These are phyloP conservation scores for Channa maculata DNA, from an alignment of 2,113 vertebrate genomes.

Conservation along the genomic window DNA sequence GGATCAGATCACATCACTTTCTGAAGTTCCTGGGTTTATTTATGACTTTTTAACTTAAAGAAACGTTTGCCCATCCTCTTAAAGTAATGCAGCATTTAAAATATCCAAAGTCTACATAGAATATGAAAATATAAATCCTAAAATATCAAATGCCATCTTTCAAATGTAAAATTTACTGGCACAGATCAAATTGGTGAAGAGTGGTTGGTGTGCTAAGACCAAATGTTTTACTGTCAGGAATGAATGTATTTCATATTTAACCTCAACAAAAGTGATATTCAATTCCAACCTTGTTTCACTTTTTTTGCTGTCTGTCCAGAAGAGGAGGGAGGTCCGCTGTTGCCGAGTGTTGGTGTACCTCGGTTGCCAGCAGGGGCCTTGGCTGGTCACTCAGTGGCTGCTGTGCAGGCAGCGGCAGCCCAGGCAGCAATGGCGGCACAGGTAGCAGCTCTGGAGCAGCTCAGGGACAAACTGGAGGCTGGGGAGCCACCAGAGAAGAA, in stretches of 20 bases:
- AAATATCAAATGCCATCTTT: too few relatives aligned
- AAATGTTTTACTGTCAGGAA: background rate
- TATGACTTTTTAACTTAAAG: too few relatives aligned
- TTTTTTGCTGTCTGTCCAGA: slow-evolving; percentile 75
- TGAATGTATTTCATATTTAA: background rate
- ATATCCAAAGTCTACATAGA: too few relatives aligned
- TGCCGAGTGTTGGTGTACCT: slow-evolving; percentile 76
- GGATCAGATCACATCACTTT: too few relatives aligned
- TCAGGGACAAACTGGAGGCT: slow-evolving; percentile 93
- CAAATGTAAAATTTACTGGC: too few relatives aligned
- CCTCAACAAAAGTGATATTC: background rate
- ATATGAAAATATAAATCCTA: too few relatives aligned
- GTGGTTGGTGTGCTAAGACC: too few relatives aligned
- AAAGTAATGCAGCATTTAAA: too few relatives aligned
- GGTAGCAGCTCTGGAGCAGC: slow-evolving; percentile 92
- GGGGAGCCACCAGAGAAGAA: slow-evolving; percentile 97
- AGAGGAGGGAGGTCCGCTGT: slow-evolving; percentile 87
- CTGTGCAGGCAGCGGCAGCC: slow-evolving; percentile 87
- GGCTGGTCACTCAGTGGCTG: slow-evolving; percentile 87
- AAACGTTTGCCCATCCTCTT: too few relatives aligned
- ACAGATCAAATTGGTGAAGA: too few relatives aligned
- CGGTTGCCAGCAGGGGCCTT: slow-evolving; percentile 85
- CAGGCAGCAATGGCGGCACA: slow-evolving; percentile 90
- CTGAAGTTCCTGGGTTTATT: too few relatives aligned
- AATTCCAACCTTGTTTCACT: background rate